phyloP scores from a whole-genome alignment of 2,888 invertebrate species.

The Rotaria sp. region DNA sequence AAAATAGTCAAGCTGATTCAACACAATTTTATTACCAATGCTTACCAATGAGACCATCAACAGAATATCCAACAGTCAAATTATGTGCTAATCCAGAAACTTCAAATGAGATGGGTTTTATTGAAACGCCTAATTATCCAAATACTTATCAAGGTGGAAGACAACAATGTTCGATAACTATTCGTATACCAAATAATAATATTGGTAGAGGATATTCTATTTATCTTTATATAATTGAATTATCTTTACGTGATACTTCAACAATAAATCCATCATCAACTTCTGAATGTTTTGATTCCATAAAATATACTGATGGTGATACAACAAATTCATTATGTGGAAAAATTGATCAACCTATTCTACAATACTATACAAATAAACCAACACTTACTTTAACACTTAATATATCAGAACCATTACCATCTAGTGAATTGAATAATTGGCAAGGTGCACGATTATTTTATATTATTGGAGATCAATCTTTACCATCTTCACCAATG shows the following conservation, averaged over 20 bases:
- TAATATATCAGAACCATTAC: neutral
- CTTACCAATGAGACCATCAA: conserved; percentile 7
- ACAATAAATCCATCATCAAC: neutral
- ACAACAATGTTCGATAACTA: neutral
- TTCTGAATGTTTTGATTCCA: neutral
- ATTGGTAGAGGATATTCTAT: neutral
- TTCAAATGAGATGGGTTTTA: neutral
- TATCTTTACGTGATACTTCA: neutral
- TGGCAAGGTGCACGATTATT: conserved; percentile 24
- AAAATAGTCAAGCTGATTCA: neutral
- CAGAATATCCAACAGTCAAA: neutral
- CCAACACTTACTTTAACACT: neutral
- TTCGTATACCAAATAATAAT: neutral
- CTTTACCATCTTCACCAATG: neutral
- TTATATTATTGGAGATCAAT: neutral
- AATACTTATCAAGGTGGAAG: neutral
- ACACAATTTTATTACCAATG: neutral
- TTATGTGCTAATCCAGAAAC: neutral
- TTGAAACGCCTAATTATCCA: neutral
- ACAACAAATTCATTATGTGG: neutral
- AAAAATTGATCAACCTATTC: neutral
- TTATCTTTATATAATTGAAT: neutral
- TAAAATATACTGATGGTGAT: neutral
- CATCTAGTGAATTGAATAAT: too few species aligned
- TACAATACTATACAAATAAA: neutral